A percentile compares a stretch with the other conserved stretches of the same genome.
Conservation (phyloP, 92 coral and sea anemone genomes). For the Heliopora coerulea region DNA sequence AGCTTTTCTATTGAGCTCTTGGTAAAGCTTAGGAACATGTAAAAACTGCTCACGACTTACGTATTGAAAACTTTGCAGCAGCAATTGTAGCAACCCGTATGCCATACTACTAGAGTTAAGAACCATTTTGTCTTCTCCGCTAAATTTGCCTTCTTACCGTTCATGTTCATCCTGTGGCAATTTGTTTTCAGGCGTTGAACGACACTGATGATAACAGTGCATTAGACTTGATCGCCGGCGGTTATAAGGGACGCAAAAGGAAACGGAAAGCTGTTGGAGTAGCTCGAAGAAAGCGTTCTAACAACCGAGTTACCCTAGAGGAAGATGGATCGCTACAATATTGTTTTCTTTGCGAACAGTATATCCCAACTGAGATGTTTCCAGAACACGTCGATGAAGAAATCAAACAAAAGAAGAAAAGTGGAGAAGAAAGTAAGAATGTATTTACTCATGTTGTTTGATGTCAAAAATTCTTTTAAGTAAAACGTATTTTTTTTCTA, state of each 20-base stretch:
- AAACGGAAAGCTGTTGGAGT: not conserved
- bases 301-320: not conserved
- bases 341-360: constrained; percentile 8
- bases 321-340: not conserved
- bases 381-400: constrained; percentile 10
- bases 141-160: too few species aligned
- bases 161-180: too few species aligned
- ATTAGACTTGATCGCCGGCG: not conserved
- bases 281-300: not conserved
- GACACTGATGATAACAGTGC: constrained; percentile 2
- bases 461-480: too few species aligned
- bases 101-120: too few species aligned
- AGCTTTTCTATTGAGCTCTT: too few species aligned
- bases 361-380: not conserved
- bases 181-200: not conserved
- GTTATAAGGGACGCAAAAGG: constrained; percentile 21
- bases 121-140: too few species aligned
- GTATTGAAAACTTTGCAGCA: too few species aligned
- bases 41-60: too few species aligned
- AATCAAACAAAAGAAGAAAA: not conserved
- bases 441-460: too few species aligned
- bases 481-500: too few species aligned
- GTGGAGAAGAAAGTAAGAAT: not conserved
- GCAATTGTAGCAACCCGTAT: too few species aligned
- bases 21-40: too few species aligned